phyloP scores from a whole-genome alignment of 2,888 invertebrate species.

The Macaria liturata region DNA sequence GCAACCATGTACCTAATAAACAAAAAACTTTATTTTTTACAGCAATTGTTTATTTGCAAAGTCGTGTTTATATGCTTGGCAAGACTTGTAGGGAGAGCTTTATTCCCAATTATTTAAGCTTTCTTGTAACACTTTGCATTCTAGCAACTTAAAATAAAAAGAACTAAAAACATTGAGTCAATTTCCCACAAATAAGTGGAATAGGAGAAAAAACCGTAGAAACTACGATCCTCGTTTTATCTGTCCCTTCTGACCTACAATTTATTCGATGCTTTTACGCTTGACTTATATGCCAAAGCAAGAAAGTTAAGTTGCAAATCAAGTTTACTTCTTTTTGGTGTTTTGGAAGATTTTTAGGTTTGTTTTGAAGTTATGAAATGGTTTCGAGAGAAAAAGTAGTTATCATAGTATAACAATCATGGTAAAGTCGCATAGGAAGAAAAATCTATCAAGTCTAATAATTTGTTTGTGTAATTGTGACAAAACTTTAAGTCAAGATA shows the following conservation, averaged over 20 bases:
- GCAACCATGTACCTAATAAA: no score
- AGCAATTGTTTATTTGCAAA: no score
- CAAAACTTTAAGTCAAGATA: no score
- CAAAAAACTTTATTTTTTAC: no score
- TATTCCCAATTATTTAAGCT: no score
- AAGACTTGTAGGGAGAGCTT: no score
- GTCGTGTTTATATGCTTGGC: no score
- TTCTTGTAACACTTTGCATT: neutral
- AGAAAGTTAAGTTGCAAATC: conserved; percentile 72
- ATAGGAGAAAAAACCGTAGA: conserved; percentile 61
- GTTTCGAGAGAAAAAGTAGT: no score
- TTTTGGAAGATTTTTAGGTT: conserved; percentile 46
- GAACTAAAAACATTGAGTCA: conserved; percentile 8
- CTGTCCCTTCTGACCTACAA: conserved; percentile 82
- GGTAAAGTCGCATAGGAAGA: no score
- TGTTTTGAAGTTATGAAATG: conserved; percentile 20
- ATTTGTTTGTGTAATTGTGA: no score
- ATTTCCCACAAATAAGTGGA: conserved; percentile 56
- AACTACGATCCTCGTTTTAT: conserved; percentile 69
- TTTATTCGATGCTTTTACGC: conserved; percentile 80
- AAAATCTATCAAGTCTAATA: no score
- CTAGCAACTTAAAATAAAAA: conserved; percentile 1
- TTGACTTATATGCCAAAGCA: conserved; percentile 80
- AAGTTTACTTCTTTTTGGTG: conserved; percentile 57
- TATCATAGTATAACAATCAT: no score